Evolutionary conservation across 1,140 invertebrate species (phyloP).

Genomic region (Pseudomyrmex flavicornis): DNA sequence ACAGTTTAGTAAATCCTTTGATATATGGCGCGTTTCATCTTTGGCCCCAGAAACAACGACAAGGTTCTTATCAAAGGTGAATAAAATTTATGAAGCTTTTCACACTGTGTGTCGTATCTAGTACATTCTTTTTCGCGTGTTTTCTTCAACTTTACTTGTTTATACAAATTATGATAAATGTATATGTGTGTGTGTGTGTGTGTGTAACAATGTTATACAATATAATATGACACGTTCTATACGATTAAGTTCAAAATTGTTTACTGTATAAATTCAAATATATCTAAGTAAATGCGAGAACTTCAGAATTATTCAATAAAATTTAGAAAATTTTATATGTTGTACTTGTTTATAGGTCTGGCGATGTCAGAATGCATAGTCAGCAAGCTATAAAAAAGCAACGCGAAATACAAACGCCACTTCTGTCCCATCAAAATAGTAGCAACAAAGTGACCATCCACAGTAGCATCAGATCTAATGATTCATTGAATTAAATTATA

Average conservation of each 20-base stretch:
- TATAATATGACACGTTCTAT: background rate
- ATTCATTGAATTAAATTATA: conserved; percentile 14
- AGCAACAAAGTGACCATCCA: background rate
- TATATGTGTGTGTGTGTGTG: background rate
- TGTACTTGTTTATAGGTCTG: background rate
- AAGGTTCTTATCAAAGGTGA: conserved; percentile 56
- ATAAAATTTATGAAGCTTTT: conserved; percentile 35
- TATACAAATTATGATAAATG: background rate
- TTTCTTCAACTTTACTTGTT: background rate
- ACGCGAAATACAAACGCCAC: conserved; percentile 57
- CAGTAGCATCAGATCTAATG: conserved; percentile 15
- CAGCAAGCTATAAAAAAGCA: background rate
- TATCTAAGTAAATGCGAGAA: too few relatives aligned
- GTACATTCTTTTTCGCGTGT: conserved; percentile 3
- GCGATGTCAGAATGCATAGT: background rate
- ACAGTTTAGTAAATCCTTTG: conserved; percentile 94
- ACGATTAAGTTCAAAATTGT: background rate
- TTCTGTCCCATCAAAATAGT: conserved; percentile 34
- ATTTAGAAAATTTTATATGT: too few relatives aligned
- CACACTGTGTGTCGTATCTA: conserved; percentile 19
- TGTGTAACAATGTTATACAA: too few relatives aligned
- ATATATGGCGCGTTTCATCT: conserved; percentile 95
- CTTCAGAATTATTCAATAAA: too few relatives aligned
- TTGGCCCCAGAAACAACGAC: conserved; percentile 83
- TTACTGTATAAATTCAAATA: background rate